Evolutionary conservation across 2,888 invertebrate species (phyloP).

Genomic region (Spilosoma lubricipeda): DNA sequence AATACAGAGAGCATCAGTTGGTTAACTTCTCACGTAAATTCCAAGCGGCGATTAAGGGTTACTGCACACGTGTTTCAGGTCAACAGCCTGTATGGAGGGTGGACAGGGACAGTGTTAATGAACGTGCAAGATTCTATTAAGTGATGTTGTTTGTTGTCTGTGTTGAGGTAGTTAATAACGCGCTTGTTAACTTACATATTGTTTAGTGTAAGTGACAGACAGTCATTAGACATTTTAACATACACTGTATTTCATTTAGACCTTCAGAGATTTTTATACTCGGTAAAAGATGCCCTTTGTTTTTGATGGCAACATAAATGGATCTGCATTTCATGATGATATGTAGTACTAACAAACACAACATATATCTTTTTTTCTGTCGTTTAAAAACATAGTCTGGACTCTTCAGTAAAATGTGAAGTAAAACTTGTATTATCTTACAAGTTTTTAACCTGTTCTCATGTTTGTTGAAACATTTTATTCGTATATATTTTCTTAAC

Average conservation of each 20-base stretch:
- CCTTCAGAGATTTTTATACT: not conserved
- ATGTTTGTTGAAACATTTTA: not conserved
- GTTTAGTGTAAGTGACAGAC: not conserved
- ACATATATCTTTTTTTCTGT: too few relatives aligned
- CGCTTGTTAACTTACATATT: not conserved
- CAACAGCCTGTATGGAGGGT: conserved; percentile 20
- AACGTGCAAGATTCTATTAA: conserved; percentile 7
- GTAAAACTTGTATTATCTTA: too few relatives aligned
- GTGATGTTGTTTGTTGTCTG: conserved; percentile 14
- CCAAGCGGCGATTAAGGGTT: conserved; percentile 20
- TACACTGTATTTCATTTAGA: not conserved
- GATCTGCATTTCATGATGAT: too few relatives aligned
- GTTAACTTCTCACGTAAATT: conserved; percentile 40
- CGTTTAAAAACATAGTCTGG: too few relatives aligned
- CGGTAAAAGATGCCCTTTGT: too few relatives aligned
- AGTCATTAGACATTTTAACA: not conserved
- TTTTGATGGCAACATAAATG: too few relatives aligned
- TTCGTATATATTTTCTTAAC: too few relatives aligned
- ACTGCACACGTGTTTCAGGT: conserved; percentile 17
- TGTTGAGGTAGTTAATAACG: not conserved
- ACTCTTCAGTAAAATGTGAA: too few relatives aligned
- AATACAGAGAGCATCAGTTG: conserved; percentile 32
- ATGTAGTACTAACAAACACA: too few relatives aligned
- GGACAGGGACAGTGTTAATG: conserved; percentile 17
- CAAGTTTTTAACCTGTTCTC: too few relatives aligned